Conservation (phyloP, 2,113 vertebrate genomes). For the Bombycilla garrulus region DNA sequence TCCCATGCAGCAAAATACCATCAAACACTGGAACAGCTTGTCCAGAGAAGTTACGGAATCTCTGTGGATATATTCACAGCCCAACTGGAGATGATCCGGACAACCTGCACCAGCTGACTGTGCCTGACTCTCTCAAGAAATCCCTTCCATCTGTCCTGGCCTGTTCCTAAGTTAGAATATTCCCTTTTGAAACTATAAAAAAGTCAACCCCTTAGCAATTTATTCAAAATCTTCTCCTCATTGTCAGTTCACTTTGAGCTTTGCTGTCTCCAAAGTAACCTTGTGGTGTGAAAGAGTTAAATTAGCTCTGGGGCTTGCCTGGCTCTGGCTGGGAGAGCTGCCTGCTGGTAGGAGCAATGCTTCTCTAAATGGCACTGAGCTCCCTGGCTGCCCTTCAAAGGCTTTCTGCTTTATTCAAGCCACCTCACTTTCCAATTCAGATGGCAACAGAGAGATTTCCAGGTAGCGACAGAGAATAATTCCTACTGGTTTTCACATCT, state of each 20-base stretch:
- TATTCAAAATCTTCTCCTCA: background rate
- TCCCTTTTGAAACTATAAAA: background rate
- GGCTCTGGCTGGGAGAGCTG: background rate
- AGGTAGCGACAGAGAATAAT: background rate
- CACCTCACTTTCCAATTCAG: background rate
- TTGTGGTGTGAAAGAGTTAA: conserved; percentile 42
- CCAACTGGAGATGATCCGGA: background rate
- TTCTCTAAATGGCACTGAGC: conserved; percentile 57
- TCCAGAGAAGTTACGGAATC: background rate
- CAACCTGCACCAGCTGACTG: background rate
- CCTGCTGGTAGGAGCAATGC: background rate
- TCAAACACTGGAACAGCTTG: background rate
- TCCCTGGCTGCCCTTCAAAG: conserved; percentile 13
- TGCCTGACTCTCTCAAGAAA: background rate
- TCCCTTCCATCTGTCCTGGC: background rate
- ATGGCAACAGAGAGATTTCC: background rate
- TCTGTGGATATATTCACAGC: background rate
- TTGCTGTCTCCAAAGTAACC: background rate
- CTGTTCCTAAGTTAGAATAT: background rate
- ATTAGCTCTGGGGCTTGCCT: background rate
- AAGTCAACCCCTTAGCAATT: background rate
- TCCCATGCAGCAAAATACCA: background rate
- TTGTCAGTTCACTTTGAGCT: background rate
- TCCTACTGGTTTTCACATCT: background rate
- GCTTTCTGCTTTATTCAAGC: background rate